Evolutionary conservation across 2,113 vertebrate genomes (phyloP).

Genomic region (Oryzias curvinotus): DNA sequence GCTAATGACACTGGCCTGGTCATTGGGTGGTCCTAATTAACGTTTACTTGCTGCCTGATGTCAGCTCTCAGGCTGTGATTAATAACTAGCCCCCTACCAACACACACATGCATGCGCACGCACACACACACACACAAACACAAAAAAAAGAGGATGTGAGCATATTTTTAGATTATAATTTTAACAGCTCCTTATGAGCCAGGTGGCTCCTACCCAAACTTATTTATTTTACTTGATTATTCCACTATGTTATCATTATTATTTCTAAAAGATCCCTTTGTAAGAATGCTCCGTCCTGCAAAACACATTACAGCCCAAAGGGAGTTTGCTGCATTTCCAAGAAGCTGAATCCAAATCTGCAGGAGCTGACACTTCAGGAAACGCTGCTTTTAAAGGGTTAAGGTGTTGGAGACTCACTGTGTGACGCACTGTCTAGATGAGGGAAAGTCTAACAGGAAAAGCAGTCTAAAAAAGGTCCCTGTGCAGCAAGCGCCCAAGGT

Average conservation of each 20-base stretch:
- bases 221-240: constrained; percentile 22
- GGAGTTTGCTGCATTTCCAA: constrained; percentile 43
- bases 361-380: constrained; percentile 40
- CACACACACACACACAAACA: constrained; percentile 23
- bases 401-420: constrained; percentile 65
- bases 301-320: constrained; percentile 68
- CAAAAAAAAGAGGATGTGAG: constrained; percentile 14
- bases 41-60: constrained; percentile 75
- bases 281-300: constrained; percentile 64
- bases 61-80: constrained; percentile 75
- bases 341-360: constrained; percentile 62
- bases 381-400: constrained; percentile 68
- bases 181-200: constrained; percentile 35
- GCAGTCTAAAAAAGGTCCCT: constrained; percentile 78
- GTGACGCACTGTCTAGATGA: constrained; percentile 80
- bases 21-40: constrained; percentile 80
- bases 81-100: constrained; percentile 62
- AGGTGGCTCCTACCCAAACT: constrained; percentile 42
- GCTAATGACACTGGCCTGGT: constrained; percentile 75
- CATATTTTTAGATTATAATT: constrained; percentile 21
- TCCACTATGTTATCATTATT: constrained; percentile 17
- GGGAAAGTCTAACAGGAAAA: constrained; percentile 78
- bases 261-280: constrained; percentile 47
- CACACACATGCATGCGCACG: constrained; percentile 28
- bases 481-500: constrained; percentile 70